A percentile compares a stretch with the other conserved stretches of the same genome.
Conservation (phyloP, 1,140 invertebrate genomes). For the Formica selysi region DNA sequence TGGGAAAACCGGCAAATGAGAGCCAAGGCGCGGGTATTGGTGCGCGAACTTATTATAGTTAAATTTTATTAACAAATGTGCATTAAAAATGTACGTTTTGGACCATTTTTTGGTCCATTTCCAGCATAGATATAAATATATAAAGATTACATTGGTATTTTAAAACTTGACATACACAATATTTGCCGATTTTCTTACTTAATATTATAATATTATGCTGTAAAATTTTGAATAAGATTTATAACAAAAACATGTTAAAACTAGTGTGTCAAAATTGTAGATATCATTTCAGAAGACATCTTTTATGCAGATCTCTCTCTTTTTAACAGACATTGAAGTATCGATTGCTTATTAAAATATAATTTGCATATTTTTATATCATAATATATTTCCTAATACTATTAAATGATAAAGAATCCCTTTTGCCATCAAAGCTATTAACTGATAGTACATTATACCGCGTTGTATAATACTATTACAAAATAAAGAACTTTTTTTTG, state of each 20-base stretch:
- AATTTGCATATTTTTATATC: constrained; percentile 39
- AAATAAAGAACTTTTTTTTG: constrained; percentile 49
- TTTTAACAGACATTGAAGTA: constrained; percentile 7
- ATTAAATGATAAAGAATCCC: constrained; percentile 4
- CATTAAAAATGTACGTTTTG: no score
- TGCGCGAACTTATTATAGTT: no score
- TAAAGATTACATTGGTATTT: no score
- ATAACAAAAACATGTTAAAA: neutral
- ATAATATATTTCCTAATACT: neutral
- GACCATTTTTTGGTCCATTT: no score
- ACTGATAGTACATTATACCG: constrained; percentile 8
- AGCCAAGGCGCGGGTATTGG: no score
- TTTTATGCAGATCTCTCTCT: neutral
- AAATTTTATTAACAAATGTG: no score
- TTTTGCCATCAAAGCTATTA: constrained; percentile 29
- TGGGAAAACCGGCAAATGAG: no score
- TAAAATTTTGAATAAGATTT: neutral
- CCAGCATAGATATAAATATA: no score
- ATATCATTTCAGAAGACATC: constrained; percentile 2
- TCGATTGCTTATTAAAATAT: constrained; percentile 15
- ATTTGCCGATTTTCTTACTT: no score
- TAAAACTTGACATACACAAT: no score
- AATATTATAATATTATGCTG: neutral
- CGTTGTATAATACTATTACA: constrained; percentile 46
- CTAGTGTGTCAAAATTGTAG: neutral